Evolutionary conservation across 2,113 vertebrate species (phyloP).

Genomic region (Antechinus flavipes): DNA sequence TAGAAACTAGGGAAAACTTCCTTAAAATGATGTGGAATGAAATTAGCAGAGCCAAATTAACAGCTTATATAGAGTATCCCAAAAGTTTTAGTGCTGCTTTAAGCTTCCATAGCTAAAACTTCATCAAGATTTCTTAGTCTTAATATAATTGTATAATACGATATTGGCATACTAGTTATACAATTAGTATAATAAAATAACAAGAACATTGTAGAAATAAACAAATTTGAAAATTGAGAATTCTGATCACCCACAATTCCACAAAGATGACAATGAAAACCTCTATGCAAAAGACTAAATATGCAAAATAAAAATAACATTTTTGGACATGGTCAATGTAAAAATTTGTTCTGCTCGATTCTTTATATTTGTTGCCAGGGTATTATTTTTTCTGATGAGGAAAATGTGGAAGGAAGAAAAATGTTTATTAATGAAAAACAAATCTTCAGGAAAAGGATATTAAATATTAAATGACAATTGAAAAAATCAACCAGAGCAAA

Average conservation of each 20-base stretch:
- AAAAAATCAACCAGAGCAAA: background rate
- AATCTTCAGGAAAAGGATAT: background rate
- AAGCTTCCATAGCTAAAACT: background rate
- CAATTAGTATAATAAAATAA: background rate
- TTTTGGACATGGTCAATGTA: background rate
- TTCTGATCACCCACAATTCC: background rate
- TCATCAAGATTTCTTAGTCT: background rate
- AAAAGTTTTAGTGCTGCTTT: background rate
- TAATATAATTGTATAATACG: background rate
- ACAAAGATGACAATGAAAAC: background rate
- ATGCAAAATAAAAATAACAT: background rate
- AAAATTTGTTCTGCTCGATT: background rate
- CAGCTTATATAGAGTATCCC: background rate
- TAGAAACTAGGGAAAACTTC: background rate
- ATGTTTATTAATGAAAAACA: background rate
- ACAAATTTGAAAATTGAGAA: background rate
- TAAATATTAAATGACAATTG: background rate
- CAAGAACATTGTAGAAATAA: background rate
- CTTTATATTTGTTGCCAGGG: background rate
- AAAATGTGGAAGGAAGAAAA: background rate
- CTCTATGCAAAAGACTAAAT: background rate
- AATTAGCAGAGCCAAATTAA: background rate
- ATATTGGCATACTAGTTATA: background rate
- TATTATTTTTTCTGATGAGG: background rate
- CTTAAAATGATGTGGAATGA: background rate